A percentile compares a stretch with the other conserved stretches of the same genome.
Evolutionary conservation across 2,797 vertebrate genomes (phyloP).

Genomic region (Periparus ater): DNA sequence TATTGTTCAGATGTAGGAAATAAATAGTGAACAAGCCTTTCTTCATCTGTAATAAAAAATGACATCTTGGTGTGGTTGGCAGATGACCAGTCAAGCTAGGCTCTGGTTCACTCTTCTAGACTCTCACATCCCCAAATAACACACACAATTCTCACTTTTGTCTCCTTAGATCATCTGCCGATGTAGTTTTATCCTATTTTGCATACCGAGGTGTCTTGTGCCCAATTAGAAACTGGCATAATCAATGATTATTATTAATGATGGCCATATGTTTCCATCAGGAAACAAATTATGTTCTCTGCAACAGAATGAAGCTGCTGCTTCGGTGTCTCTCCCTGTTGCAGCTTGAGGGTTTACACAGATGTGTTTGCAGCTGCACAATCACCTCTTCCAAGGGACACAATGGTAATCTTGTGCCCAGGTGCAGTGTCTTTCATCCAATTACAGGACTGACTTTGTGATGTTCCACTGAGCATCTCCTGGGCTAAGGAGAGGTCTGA

Average conservation of each 20-base stretch:
- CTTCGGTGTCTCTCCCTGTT: not conserved
- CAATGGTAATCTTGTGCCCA: not conserved
- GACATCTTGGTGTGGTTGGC: not conserved
- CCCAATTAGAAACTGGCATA: not conserved
- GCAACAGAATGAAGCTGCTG: not conserved
- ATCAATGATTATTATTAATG: not conserved
- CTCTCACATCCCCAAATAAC: not conserved
- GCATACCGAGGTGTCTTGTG: not conserved
- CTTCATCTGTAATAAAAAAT: not conserved
- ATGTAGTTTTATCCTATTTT: not conserved
- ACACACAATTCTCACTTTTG: not conserved
- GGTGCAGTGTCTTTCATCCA: not conserved
- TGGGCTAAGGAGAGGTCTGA: not conserved
- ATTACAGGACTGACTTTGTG: not conserved
- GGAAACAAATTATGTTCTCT: not conserved
- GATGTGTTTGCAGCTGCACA: not conserved
- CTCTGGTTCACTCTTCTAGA: not conserved
- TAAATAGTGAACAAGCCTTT: not conserved
- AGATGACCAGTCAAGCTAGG: not conserved
- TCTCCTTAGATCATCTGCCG: not conserved
- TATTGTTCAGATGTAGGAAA: not conserved
- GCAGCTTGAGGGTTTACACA: not conserved
- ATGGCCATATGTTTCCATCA: not conserved
- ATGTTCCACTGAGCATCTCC: rapidly evolving
- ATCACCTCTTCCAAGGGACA: not conserved